These are phyloP conservation scores for Amphilophus citrinellus DNA, from an alignment of 2,113 vertebrate species.

Conservation along the genomic window DNA sequence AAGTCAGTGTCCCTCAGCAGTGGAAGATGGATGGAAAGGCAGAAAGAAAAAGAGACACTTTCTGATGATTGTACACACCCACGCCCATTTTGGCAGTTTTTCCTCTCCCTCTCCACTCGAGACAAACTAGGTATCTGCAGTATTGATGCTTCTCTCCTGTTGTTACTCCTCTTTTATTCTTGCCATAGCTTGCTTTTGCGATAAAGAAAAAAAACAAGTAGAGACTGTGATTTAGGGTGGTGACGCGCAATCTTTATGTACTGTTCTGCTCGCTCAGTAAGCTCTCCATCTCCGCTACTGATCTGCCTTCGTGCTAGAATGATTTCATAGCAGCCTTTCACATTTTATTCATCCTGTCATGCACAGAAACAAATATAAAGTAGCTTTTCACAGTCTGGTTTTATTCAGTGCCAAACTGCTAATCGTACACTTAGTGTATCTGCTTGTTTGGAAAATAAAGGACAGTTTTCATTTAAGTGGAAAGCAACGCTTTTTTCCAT, in stretches of 20 bases:
- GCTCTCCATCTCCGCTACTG: slow-evolving; percentile 2
- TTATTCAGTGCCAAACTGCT: not conserved
- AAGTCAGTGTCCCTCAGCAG: slow-evolving; percentile 67
- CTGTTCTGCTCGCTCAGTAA: slow-evolving; percentile 16
- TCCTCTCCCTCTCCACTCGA: not conserved
- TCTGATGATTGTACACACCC: slow-evolving; percentile 41
- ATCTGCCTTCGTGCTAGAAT: slow-evolving; percentile 10
- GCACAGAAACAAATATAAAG: slow-evolving; percentile 4
- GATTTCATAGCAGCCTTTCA: not conserved
- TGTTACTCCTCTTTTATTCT: slow-evolving; percentile 36
- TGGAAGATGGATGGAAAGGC: slow-evolving; percentile 68
- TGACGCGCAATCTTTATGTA: slow-evolving; percentile 21
- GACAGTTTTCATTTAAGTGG: not conserved
- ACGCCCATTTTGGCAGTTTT: slow-evolving; percentile 35
- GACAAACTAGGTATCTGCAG: slow-evolving; percentile 39
- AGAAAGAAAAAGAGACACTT: slow-evolving; percentile 58
- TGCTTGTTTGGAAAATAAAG: not conserved
- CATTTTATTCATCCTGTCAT: not conserved
- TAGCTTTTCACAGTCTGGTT: not conserved
- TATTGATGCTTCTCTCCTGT: slow-evolving; percentile 40
- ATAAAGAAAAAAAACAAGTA: slow-evolving; percentile 12
- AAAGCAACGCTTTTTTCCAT: slow-evolving; percentile 6
- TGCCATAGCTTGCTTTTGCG: slow-evolving; percentile 4
- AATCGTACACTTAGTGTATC: not conserved
- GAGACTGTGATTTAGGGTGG: slow-evolving; percentile 37